Percentiles rank a stretch among this genome's conserved stretches.
phyloP scores from a whole-genome alignment of 1,140 invertebrate genomes.

The Cataglyphis hispanica region DNA sequence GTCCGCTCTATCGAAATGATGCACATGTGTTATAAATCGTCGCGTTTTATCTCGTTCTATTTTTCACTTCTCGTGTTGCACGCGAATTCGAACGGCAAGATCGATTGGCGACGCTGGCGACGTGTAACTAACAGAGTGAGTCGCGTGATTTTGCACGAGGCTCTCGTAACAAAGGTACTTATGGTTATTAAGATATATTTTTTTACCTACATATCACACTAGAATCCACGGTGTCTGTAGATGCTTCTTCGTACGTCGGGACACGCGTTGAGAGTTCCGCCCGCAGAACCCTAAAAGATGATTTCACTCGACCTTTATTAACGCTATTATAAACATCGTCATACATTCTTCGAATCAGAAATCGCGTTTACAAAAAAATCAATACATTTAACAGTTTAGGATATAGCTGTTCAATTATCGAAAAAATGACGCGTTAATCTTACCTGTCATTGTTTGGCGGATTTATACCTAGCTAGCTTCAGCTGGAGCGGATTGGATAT shows the following conservation, averaged over 20 bases:
- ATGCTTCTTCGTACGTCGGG: constrained; percentile 46
- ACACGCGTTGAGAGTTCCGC: constrained; percentile 73
- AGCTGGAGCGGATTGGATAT: constrained; percentile 83
- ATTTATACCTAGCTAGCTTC: constrained; percentile 83
- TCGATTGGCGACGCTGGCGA: constrained; percentile 45
- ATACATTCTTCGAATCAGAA: neutral
- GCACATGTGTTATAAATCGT: neutral
- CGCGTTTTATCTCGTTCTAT: neutral
- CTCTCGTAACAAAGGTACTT: constrained; percentile 62
- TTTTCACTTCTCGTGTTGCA: constrained; percentile 27
- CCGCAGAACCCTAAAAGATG: constrained; percentile 77
- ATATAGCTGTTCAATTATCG: neutral
- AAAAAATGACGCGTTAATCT: neutral
- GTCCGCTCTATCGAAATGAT: neutral
- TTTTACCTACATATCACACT: constrained; percentile 78
- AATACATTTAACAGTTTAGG: neutral
- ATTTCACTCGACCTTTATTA: neutral
- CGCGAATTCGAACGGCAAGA: constrained; percentile 45
- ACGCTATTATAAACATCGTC: neutral
- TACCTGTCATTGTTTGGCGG: constrained; percentile 81
- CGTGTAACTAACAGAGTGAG: constrained; percentile 30
- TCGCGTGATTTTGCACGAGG: constrained; percentile 15
- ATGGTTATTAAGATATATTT: constrained; percentile 62
- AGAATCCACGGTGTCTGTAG: constrained; percentile 66
- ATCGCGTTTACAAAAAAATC: neutral